Conservation (phyloP, 2,888 invertebrate genomes). For the Anoplius nigerrimus region DNA sequence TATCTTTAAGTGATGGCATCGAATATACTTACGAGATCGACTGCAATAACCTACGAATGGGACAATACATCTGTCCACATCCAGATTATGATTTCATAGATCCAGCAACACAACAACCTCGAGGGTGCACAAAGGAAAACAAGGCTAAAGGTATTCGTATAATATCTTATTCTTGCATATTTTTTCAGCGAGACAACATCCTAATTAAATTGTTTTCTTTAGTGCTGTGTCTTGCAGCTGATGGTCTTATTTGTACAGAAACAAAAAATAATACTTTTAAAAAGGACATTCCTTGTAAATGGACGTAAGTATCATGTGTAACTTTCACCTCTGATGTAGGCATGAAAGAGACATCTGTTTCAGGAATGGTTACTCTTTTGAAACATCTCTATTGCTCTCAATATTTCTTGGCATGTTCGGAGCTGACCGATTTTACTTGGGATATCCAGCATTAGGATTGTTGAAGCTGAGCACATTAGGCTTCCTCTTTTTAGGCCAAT, state of each 20-base stretch:
- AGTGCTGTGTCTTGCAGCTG: constrained; percentile 90
- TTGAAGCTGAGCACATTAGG: constrained; percentile 97
- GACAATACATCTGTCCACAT: constrained; percentile 90
- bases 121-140: constrained; percentile 87
- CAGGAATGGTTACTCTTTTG: constrained; percentile 96
- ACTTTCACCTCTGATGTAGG: neutral
- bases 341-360: constrained; percentile 55
- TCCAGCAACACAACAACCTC: constrained; percentile 90
- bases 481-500: constrained; percentile 96
- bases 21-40: constrained; percentile 76
- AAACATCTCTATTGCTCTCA: constrained; percentile 93
- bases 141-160: constrained; percentile 82
- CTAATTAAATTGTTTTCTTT: constrained; percentile 29
- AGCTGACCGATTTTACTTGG: constrained; percentile 97
- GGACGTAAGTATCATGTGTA: constrained; percentile 86
- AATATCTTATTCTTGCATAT: neutral
- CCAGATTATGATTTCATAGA: constrained; percentile 87
- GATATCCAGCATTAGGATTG: constrained; percentile 96
- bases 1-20: constrained; percentile 55
- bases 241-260: constrained; percentile 88
- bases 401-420: constrained; percentile 99
- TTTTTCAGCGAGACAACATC: neutral
- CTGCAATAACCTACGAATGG: constrained; percentile 84
- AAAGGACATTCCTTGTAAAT: constrained; percentile 91
- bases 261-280: constrained; percentile 88